phyloP scores from a whole-genome alignment of 2,113 vertebrate genomes.

The Sylvietta virens region DNA sequence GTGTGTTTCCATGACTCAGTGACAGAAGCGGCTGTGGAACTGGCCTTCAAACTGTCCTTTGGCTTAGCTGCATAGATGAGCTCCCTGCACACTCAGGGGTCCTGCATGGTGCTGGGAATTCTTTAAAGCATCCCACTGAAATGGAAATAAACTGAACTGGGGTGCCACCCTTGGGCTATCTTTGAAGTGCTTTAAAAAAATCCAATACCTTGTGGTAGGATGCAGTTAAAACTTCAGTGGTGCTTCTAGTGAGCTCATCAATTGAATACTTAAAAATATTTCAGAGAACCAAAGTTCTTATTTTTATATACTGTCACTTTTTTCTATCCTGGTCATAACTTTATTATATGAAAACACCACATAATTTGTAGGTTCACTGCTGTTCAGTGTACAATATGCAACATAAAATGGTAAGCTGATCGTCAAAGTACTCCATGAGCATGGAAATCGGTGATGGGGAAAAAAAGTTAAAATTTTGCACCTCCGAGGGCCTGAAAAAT shows the following conservation, averaged over 20 bases:
- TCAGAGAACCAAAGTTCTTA: not conserved
- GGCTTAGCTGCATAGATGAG: constrained; percentile 79
- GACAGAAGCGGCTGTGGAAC: constrained; percentile 87
- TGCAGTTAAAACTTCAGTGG: not conserved
- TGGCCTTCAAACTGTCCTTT: constrained; percentile 94
- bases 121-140: not conserved
- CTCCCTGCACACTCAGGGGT: not conserved
- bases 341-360: not conserved
- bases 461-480: not conserved
- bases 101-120: not conserved
- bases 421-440: not conserved
- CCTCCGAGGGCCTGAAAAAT: not conserved
- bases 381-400: not conserved
- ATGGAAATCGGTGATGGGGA: not conserved
- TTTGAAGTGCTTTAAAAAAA: not conserved
- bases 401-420: not conserved
- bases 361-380: not conserved
- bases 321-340: not conserved
- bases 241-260: not conserved
- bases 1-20: constrained; percentile 97
- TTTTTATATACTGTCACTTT: not conserved
- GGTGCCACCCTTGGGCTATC: not conserved
- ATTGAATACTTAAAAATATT: not conserved
- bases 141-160: not conserved
- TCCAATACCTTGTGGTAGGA: not conserved